Evolutionary conservation across 1,140 invertebrate genomes (phyloP), one percentile per base, ranked within the genome.

Genomic region (Philaenus spumarius): DNA sequence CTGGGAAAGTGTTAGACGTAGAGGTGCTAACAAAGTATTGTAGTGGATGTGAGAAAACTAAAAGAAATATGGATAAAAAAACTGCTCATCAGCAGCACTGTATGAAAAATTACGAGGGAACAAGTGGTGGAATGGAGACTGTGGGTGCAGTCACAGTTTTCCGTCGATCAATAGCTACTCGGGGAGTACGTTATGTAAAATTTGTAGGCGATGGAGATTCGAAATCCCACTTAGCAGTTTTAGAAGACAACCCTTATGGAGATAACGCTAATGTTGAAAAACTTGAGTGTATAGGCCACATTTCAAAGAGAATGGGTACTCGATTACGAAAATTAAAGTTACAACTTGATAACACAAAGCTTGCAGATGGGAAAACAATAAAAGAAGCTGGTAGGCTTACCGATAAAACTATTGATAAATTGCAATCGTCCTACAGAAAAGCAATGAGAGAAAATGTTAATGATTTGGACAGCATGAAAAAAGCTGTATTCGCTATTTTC

Each of bases 161-260:
- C 19, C 5, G 37, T 15, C 15, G 50, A 6, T 59, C 58, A 11
- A 22, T 42, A 15, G 24, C 22, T n/a, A n/a, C n/a, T n/a, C 56
- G 55, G 42, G 45, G 51, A 35, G 53, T 62, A 30, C 57, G 46
- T 34, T 64, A 63, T 40, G 20, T 34, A 19, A 42, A 52, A 17
- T 60, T 60, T 53, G 47, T 64, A 15, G 53, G 61, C 34, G 61
- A 63, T 35, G 61, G 61, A 26, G 61, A 64, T 55, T 50, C 58
- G 20, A 46, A 55, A 15, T 42, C 50, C 20, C 59, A 6, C 34
- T 22, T 15, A 4, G 14, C 23, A 45, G 55, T 61, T 5, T 35
- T 23, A 42, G n/a, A 50, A 22, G 6, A 2, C 2, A 52, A 58
- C 3, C 50, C 56, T 2, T 62, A 62, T 47, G 48, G 55, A 17